Evolutionary conservation across 1,140 invertebrate species (phyloP).

Genomic region (Chrysopa pallens): DNA sequence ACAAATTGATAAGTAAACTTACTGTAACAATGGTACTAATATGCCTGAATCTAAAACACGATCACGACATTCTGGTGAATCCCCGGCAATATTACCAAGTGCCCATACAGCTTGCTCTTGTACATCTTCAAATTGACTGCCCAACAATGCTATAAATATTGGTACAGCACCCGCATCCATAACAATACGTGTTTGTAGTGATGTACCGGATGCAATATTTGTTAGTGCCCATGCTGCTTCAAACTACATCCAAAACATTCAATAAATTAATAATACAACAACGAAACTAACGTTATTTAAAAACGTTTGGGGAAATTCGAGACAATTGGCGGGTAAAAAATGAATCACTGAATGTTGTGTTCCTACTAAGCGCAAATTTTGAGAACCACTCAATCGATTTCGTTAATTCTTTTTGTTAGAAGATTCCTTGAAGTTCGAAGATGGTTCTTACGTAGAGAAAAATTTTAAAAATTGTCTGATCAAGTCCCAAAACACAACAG

Average conservation of each 20-base stretch:
- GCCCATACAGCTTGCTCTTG: slow-evolving; percentile 96
- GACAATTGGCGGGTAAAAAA: too few species aligned
- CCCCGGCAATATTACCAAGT: slow-evolving; percentile 90
- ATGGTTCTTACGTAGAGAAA: too few species aligned
- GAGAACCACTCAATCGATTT: too few species aligned
- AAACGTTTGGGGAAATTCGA: too few species aligned
- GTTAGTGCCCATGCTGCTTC: slow-evolving; percentile 97
- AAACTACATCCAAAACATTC: slow-evolving; percentile 51
- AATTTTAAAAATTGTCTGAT: too few species aligned
- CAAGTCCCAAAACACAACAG: too few species aligned
- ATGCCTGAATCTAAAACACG: slow-evolving; percentile 75
- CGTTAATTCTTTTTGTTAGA: too few species aligned
- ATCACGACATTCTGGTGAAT: slow-evolving; percentile 84
- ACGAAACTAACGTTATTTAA: too few species aligned
- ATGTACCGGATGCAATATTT: slow-evolving; percentile 95
- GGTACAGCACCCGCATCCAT: slow-evolving; percentile 88
- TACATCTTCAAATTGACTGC: slow-evolving; percentile 76
- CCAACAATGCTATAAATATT: slow-evolving; percentile 72
- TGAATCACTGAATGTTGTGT: too few species aligned
- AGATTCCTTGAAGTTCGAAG: too few species aligned
- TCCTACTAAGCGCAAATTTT: too few species aligned
- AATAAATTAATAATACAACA: too few species aligned
- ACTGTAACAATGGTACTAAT: slow-evolving; percentile 77
- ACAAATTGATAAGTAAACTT: slow-evolving; percentile 21
- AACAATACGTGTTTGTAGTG: slow-evolving; percentile 79